These are phyloP conservation scores for Lathamus discolor DNA, from an alignment of 2,113 vertebrate genomes.

Conservation along the genomic window DNA sequence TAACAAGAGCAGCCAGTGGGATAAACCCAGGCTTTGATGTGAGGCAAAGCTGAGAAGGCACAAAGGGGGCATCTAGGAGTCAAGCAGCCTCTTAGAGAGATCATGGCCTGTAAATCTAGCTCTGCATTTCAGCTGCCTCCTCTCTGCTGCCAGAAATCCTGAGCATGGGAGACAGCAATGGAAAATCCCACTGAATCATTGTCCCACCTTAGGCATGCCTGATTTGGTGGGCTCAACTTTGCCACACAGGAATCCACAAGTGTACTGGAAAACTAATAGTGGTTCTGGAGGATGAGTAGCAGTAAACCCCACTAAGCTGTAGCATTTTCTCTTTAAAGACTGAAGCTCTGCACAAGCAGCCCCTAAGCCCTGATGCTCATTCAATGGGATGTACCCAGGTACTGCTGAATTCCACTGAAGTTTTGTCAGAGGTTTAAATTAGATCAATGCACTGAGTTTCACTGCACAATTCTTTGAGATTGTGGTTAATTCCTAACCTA, in stretches of 20 bases:
- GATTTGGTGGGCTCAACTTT: neutral
- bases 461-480: neutral
- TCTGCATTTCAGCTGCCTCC: conserved; percentile 3
- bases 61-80: neutral
- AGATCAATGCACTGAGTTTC: neutral
- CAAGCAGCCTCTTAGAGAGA: neutral
- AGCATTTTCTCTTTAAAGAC: neutral
- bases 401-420: neutral
- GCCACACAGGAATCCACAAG: neutral
- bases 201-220: neutral
- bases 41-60: neutral
- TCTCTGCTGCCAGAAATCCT: conserved; percentile 4
- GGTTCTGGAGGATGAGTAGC: neutral
- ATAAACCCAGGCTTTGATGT: neutral
- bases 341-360: neutral
- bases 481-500: neutral
- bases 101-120: neutral
- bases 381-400: neutral
- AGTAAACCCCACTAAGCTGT: neutral
- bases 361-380: neutral
- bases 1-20: neutral
- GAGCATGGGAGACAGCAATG: neutral
- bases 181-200: neutral
- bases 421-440: neutral
- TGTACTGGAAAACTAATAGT: neutral